Evolutionary conservation across 2,797 vertebrate species (phyloP), one percentile per base, ranked within the genome.

Genomic region (Staurois parvus): DNA sequence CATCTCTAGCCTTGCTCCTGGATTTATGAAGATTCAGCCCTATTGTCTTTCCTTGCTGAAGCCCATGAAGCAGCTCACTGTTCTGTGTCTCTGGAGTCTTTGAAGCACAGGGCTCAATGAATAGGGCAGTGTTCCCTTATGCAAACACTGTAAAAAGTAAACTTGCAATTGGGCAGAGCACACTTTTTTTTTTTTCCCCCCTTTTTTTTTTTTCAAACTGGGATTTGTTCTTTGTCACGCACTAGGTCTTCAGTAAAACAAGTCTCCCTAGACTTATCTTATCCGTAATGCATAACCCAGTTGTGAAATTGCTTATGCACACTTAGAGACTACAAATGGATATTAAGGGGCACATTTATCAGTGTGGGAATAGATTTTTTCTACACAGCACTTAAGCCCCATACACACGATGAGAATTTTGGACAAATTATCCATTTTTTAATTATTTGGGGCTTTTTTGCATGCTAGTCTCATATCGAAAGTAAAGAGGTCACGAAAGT

Each of bases 81-180:
- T 85, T 68, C 76, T 72, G 76, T 75, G 66, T 84, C 75, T 78
- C 32, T 40, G 84, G 84, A 79, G 72, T 48, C 72, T 85, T 85
- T 85, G 78, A 85, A 85, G 72, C 84, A 76, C 42, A 59, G 69
- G 74, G 62, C 76, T 42, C 30, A 32, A 81, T 85, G 79, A 81
- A 85, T 85, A 80, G 77, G 42, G 37, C 72, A 81, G 84, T 85
- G 84, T 85, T 74, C 59, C 76, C 84, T 85, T 85, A 76, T 81
- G 84, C 84, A 85, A 85, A 85, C 84, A 81, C 62, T 76, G 67
- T 75, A 70, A 81, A 85, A 81, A 85, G 84, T 85, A 79, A 80
- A 85, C 84, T 85, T 81, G 64, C 72, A 81, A 66, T 85, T 30
- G 84, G 40, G 64, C 72, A 70, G 72, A 85, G 62, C 72, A 56